Conservation (phyloP, 1,140 invertebrate genomes). For the Cotesia chilonis region DNA sequence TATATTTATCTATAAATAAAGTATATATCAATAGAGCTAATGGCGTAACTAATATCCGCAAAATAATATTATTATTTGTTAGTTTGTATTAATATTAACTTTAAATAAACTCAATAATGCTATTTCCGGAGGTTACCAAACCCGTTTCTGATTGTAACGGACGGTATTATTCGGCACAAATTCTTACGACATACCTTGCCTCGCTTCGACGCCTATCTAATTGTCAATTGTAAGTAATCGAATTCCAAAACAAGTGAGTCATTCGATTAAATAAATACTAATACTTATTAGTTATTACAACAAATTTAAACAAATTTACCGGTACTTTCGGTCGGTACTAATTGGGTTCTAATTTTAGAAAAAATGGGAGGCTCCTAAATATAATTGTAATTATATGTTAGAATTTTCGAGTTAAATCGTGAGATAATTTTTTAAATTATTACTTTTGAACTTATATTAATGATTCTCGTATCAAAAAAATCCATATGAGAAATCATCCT, state of each 20-base stretch:
- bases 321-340: too few species aligned
- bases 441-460: too few species aligned
- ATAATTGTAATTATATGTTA: too few species aligned
- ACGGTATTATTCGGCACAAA: conserved; percentile 6
- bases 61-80: not conserved
- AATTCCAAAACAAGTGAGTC: not conserved
- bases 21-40: not conserved
- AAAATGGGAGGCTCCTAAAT: too few species aligned
- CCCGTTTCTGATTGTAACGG: conserved; percentile 11
- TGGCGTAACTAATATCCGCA: not conserved
- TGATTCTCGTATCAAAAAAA: too few species aligned
- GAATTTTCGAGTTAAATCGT: too few species aligned
- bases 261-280: not conserved
- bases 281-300: too few species aligned
- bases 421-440: too few species aligned
- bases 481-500: too few species aligned
- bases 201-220: not conserved
- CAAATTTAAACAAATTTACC: too few species aligned
- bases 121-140: conserved; percentile 20
- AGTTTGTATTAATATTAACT: not conserved
- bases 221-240: not conserved
- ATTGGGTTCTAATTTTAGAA: too few species aligned
- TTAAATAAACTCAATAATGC: not conserved
- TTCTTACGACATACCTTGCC: not conserved
- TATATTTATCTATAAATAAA: not conserved